Percentiles rank a stretch among this genome's conserved stretches.
Evolutionary conservation across 2,113 vertebrate genomes (phyloP).

Genomic region (Rhineura floridana): DNA sequence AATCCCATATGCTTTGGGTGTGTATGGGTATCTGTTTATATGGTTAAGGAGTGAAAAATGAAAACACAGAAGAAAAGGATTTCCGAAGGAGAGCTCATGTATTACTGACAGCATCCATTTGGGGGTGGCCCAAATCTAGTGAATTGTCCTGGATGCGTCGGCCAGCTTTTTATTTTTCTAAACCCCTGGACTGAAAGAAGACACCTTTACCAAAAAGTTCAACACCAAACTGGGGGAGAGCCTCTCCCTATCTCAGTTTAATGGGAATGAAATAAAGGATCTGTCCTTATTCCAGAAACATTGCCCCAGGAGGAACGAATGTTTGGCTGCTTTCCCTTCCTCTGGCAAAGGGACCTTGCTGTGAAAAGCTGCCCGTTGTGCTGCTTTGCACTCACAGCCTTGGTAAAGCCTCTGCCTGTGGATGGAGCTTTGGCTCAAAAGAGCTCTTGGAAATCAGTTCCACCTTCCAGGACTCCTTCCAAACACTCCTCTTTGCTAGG

Average conservation of each 20-base stretch:
- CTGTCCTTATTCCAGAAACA: slow-evolving; percentile 3
- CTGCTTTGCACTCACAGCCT: not conserved
- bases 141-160: not conserved
- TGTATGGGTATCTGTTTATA: too few species aligned
- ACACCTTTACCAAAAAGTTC: not conserved
- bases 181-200: not conserved
- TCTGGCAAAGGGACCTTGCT: not conserved
- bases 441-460: slow-evolving; percentile 22
- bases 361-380: not conserved
- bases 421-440: not conserved
- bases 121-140: not conserved
- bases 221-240: not conserved
- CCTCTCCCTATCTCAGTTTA: not conserved
- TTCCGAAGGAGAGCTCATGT: not conserved
- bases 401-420: slow-evolving; percentile 11
- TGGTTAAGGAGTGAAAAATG: not conserved
- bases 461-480: slow-evolving; percentile 3
- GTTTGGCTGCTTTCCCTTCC: not conserved
- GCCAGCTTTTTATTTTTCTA: not conserved
- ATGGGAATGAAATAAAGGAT: not conserved
- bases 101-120: not conserved
- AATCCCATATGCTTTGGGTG: not conserved
- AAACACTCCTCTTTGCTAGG: not conserved
- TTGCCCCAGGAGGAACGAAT: not conserved
- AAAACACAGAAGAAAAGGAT: not conserved